These are phyloP conservation scores for Clarias fuscus DNA, from an alignment of 2,797 vertebrate species.

Conservation along the genomic window DNA sequence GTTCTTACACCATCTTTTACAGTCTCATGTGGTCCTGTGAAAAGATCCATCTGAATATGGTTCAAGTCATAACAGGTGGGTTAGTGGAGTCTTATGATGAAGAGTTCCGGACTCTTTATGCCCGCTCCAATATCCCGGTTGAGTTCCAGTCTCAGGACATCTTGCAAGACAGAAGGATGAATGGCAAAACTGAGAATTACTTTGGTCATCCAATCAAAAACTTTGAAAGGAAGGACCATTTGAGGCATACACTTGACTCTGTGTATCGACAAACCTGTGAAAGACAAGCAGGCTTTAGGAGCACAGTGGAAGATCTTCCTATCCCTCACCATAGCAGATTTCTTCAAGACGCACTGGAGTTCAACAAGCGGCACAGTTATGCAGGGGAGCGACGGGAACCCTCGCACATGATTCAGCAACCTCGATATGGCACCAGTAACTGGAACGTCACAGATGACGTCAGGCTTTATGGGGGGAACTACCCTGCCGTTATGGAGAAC, in stretches of 20 bases:
- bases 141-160: conserved; percentile 73
- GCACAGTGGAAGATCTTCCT: conserved; percentile 55
- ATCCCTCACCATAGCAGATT: conserved; percentile 71
- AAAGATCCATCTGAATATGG: conserved; percentile 96
- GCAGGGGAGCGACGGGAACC: conserved; percentile 87
- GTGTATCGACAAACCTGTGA: conserved; percentile 80
- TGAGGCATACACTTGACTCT: conserved; percentile 80
- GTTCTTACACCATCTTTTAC: conserved; percentile 59
- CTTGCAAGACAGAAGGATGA: conserved; percentile 71
- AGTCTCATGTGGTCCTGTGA: conserved; percentile 98
- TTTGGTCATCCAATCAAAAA: conserved; percentile 74
- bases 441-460: conserved; percentile 85
- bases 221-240: conserved; percentile 77
- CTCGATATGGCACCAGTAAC: conserved; percentile 71
- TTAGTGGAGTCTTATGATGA: conserved; percentile 94
- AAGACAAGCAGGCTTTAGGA: conserved; percentile 65
- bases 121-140: conserved; percentile 82
- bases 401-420: conserved; percentile 66
- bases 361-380: conserved; percentile 94
- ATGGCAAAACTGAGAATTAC: conserved; percentile 71
- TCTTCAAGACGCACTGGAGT: conserved; percentile 75
- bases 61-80: conserved; percentile 92
- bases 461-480: conserved; percentile 65
- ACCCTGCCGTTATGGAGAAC: conserved; percentile 71
- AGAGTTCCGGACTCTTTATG: conserved; percentile 93